Evolutionary conservation across 2,888 invertebrate genomes (phyloP).

Genomic region (Microchrysa polita): DNA sequence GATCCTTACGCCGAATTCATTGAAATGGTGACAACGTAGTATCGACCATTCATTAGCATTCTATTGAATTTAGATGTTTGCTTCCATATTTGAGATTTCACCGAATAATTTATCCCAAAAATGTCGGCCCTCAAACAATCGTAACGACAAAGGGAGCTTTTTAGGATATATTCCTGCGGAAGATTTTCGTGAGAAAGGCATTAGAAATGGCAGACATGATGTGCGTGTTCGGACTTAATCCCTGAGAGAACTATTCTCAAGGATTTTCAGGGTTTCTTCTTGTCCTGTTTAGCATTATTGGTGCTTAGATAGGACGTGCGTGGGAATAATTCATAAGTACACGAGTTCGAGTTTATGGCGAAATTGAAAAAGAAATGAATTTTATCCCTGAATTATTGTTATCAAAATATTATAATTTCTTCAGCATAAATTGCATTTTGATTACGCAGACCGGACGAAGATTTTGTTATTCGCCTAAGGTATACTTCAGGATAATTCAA

Average conservation of each 20-base stretch:
- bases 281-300: constrained; percentile 37
- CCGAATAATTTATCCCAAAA: constrained; percentile 22
- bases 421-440: not conserved
- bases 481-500: too few species aligned
- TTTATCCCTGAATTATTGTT: constrained; percentile 17
- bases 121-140: constrained; percentile 28
- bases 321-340: constrained; percentile 33
- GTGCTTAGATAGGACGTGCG: constrained; percentile 33
- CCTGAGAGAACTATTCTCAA: constrained; percentile 32
- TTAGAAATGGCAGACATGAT: constrained; percentile 32
- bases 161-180: constrained; percentile 4
- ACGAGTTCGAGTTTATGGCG: not conserved
- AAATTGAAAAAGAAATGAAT: constrained; percentile 33
- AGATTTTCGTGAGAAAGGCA: constrained; percentile 8
- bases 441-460: not conserved
- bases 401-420: not conserved
- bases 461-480: not conserved
- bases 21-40: constrained; percentile 32
- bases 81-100: constrained; percentile 35
- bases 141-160: not conserved
- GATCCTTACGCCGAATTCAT: not conserved
- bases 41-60: constrained; percentile 40
- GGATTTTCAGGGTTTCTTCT: constrained; percentile 8
- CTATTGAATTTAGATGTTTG: constrained; percentile 39
- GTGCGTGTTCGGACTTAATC: constrained; percentile 38